Evolutionary conservation across 2,888 invertebrate species (phyloP), one percentile per base, ranked within the genome.

Genomic region (Pseudoips prasinana): DNA sequence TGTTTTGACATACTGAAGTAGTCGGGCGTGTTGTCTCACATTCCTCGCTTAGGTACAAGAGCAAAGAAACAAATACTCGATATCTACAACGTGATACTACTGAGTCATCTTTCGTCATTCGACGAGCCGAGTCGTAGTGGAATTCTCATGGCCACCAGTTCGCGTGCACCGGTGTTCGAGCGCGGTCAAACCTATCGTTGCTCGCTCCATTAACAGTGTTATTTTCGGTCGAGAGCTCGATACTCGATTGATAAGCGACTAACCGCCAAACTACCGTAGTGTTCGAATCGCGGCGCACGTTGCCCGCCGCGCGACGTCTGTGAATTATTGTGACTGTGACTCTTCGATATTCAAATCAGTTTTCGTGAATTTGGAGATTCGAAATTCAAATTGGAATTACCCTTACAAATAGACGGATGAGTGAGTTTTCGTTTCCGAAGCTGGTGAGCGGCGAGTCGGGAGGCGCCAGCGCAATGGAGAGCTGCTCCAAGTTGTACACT

Each of bases 101-200:
- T 84, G 84, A 85, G 78, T 85, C 83, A 79, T 82, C 75, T 75
- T 68, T 77, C 74, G 75, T 75, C 76, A 75, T 65, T 62, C 60
- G 64, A 49, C 60, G 64, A 62, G 58, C 43, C 57, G 57, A 56
- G 60, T 56, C 47, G 54, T 56, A 62, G 70, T 68, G 63, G 68
- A 61, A 61, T 65, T 69, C 71, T 69, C 72, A 71, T 52, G 73
- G 73, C 68, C 67, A 58, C 54, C 71, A 85, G 86, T 87, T 75
- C 77, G 79, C 82, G 75, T 79, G 85, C 73, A 84, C 80, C 69
- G 64, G 59, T 58, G 72, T 36, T 51, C 60, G 71, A 66, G 80
- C 56, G 66, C 80, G 79, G 79, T 74, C 81, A 68, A 64, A 68
- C 58, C 50, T 46, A 58, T 63, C 46, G 65, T 51, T 33, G 46